Evolutionary conservation across 2,797 vertebrate genomes (phyloP).

Genomic region (Austrolebias charrua): DNA sequence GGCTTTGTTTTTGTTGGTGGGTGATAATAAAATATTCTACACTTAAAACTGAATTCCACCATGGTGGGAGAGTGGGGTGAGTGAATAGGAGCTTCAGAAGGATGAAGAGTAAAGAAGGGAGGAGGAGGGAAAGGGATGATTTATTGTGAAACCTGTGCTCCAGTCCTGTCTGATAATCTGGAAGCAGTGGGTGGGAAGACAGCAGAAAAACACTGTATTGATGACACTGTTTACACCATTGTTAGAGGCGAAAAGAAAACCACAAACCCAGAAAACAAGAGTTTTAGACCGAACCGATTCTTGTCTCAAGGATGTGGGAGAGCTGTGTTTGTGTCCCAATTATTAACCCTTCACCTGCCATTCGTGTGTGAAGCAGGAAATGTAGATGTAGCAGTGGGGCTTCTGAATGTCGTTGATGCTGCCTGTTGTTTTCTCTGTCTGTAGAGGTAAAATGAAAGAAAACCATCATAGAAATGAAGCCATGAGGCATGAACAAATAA

Average conservation of each 20-base stretch:
- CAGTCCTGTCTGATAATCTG: conserved; percentile 64
- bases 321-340: conserved; percentile 1
- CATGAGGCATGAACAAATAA: conserved; percentile 54
- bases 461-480: conserved; percentile 21
- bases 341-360: conserved; percentile 5
- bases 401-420: conserved; percentile 1
- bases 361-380: conserved; percentile 38
- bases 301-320: conserved; percentile 15
- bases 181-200: conserved; percentile 62
- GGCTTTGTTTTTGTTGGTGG: too few relatives aligned
- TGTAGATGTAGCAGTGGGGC: conserved; percentile 13
- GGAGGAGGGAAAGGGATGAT: conserved; percentile 45
- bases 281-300: conserved; percentile 24
- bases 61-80: neutral
- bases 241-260: conserved; percentile 24
- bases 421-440: conserved; percentile 26
- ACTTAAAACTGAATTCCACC: conserved; percentile 9
- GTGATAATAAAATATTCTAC: neutral
- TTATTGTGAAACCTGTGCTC: conserved; percentile 58
- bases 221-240: conserved; percentile 61
- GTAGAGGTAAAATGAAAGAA: conserved; percentile 36
- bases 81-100: conserved; percentile 15
- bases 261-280: conserved; percentile 39
- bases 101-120: conserved; percentile 38
- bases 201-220: conserved; percentile 62